These are phyloP conservation scores for Hydractinia symbiolongicarpus DNA, from an alignment of 30 jellyfish, hydroid and myxozoan genomes.

Conservation along the genomic window DNA sequence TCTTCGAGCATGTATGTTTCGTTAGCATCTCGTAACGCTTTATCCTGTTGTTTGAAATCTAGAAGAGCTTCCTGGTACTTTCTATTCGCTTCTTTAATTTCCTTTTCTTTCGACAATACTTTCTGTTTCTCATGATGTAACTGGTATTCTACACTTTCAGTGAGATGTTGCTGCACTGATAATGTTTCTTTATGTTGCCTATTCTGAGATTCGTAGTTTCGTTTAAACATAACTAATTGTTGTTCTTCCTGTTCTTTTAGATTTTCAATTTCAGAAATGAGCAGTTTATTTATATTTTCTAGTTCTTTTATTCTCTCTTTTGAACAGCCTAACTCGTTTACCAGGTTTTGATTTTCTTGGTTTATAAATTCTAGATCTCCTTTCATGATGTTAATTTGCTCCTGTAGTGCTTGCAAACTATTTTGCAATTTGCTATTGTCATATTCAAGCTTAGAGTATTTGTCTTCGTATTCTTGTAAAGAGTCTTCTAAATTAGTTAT, in stretches of 20 bases:
- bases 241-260: neutral
- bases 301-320: neutral
- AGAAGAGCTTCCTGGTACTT: neutral
- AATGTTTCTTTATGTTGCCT: neutral
- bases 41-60: neutral
- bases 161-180: neutral
- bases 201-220: neutral
- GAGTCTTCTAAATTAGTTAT: too few relatives aligned
- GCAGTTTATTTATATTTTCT: neutral
- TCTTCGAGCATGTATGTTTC: neutral
- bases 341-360: neutral
- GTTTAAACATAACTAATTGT: too few relatives aligned
- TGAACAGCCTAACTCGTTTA: neutral
- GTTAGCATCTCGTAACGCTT: neutral
- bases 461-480: neutral
- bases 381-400: neutral
- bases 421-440: neutral
- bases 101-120: neutral
- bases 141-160: neutral
- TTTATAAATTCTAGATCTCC: neutral
- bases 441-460: neutral
- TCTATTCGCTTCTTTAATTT: neutral
- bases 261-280: neutral
- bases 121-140: neutral
- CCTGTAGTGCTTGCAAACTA: neutral